Base-by-base conservation (phyloP, 1,140 invertebrate genomes). In the Watersipora subatra region DNA sequence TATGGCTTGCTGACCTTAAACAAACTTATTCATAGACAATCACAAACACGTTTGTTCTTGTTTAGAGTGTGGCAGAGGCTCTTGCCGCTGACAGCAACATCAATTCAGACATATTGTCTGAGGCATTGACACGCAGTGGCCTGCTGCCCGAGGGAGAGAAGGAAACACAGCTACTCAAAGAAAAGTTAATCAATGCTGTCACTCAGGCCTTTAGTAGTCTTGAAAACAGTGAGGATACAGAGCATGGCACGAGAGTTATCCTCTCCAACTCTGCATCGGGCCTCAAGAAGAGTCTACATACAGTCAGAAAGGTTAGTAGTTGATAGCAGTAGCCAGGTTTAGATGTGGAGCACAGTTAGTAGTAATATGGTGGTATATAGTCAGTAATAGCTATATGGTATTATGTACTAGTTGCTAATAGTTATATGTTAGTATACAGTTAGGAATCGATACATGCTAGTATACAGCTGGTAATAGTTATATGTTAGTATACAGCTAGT, bases 41-140 rank as follows among this genome's bases (percentile, higher is more conserved):
- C n/a, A n/a, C n/a, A n/a, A n/a, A n/a, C n/a, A n/a, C n/a, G n/a
- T n/a, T n/a, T n/a, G n/a, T n/a, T n/a, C n/a, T n/a, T 46, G 7
- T 46, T 7, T n/a, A 46, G 34, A 46, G 34, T n/a, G 34, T 46
- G n/a, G n/a, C 88, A 1, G 85, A 86, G 2, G 87, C 85, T 68
- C 77, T 89, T 1, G 89, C 88, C 76, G 85, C 85, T 22, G 87
- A 89, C 69, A 84, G 88, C 61, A 87, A 85, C 59, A 77, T 69
- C 62, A 71, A 75, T 30, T 76, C 77, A 55, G 84, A 86, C 73
- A 85, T 86, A 56, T 69, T 86, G 1, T 84, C 85, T 66, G 82
- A 85, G 73, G 85, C 85, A 0, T 67, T 86, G 28, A 80, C 83
- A 66, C 84, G 83, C 65, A 85, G 83, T 74, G 85, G 84, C 3